Conservation (phyloP, 2,888 invertebrate species). For the Eupithecia subfuscata region DNA sequence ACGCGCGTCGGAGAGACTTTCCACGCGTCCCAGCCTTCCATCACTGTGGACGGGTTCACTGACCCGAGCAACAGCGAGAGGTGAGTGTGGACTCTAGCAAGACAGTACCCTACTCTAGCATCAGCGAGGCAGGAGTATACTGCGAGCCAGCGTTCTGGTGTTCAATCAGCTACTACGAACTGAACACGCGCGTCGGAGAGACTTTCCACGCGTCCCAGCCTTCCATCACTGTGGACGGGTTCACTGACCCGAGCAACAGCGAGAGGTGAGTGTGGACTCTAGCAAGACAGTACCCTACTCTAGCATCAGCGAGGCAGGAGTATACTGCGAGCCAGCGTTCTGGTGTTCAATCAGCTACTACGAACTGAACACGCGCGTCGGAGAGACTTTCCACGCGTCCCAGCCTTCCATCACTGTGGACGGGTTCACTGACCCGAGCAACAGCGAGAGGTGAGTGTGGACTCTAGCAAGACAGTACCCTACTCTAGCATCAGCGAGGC, state of each 20-base stretch:
- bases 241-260: slow-evolving; percentile 99
- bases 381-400: too few species aligned
- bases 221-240: slow-evolving; percentile 98
- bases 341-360: slow-evolving; percentile 99
- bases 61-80: slow-evolving; percentile 99
- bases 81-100: slow-evolving; percentile 83
- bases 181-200: slow-evolving; percentile 98
- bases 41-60: slow-evolving; percentile 99
- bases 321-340: slow-evolving; percentile 98
- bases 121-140: slow-evolving; percentile 82
- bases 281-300: slow-evolving; percentile 54
- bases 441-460: slow-evolving; percentile 87
- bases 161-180: slow-evolving; percentile 99
- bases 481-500: too few species aligned
- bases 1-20: slow-evolving; percentile 99
- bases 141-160: slow-evolving; percentile 99
- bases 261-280: slow-evolving; percentile 89
- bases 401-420: too few species aligned
- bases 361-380: too few species aligned
- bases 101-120: too few species aligned
- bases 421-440: too few species aligned
- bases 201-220: slow-evolving; percentile 99
- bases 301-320: too few species aligned
- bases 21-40: slow-evolving; percentile 97
- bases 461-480: slow-evolving; percentile 79